These are phyloP conservation scores for Cervus canadensis DNA, from an alignment of 2,113 vertebrate species.

Conservation along the genomic window DNA sequence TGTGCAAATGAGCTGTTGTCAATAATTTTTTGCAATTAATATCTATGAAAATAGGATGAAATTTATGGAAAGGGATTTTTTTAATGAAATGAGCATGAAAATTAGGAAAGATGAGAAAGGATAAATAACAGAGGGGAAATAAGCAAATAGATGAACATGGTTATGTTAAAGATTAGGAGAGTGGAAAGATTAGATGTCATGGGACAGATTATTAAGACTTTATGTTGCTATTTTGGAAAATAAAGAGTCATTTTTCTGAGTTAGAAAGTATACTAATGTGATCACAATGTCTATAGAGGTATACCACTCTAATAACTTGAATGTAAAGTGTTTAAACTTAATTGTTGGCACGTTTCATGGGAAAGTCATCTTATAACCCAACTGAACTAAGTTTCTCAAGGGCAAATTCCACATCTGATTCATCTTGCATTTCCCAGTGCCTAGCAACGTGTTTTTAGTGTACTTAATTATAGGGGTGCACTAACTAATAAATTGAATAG, in stretches of 20 bases:
- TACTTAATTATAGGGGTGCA: neutral
- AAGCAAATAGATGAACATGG: neutral
- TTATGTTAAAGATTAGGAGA: neutral
- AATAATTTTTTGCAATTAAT: slow-evolving; percentile 1
- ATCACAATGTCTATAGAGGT: neutral
- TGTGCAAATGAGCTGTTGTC: neutral
- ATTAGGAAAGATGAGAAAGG: neutral
- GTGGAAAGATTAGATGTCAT: neutral
- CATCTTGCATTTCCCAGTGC: neutral
- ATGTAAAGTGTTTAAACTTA: neutral
- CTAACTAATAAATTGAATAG: neutral
- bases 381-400: neutral
- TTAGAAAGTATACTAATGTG: neutral
- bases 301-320: neutral
- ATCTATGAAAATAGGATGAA: neutral
- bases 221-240: slow-evolving; percentile 11
- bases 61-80: neutral
- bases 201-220: neutral
- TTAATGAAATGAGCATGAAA: neutral
- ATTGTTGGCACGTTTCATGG: neutral
- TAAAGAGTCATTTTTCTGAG: neutral
- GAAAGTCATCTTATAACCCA: neutral
- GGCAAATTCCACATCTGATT: neutral
- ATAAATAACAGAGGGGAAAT: neutral
- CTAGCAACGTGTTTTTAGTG: neutral